phyloP scores from a whole-genome alignment of 2,888 invertebrate genomes.

The Drosophila kambysellisi region DNA sequence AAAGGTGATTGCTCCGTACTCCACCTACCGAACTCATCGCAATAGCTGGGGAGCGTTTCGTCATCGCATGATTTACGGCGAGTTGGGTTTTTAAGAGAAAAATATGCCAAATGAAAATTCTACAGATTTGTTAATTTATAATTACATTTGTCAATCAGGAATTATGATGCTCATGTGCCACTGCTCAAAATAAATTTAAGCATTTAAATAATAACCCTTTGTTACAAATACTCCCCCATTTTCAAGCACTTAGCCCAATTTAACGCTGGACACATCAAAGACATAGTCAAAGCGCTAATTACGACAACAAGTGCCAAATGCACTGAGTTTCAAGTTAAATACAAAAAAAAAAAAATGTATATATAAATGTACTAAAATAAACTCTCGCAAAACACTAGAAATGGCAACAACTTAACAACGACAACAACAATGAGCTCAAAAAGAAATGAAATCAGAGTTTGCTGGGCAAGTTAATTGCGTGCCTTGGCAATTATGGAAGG shows the following conservation, averaged over 20 bases:
- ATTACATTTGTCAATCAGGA: not conserved
- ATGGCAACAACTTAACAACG: slow-evolving; percentile 56
- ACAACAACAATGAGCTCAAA: slow-evolving; percentile 45
- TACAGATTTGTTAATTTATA: not conserved
- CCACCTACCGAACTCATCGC: slow-evolving; percentile 54
- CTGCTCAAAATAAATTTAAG: slow-evolving; percentile 52
- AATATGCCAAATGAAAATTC: not conserved
- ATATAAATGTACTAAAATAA: slow-evolving; percentile 62
- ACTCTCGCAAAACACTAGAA: slow-evolving; percentile 62
- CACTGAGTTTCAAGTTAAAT: slow-evolving; percentile 21
- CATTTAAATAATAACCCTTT: slow-evolving; percentile 56
- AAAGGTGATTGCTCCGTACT: slow-evolving; percentile 64
- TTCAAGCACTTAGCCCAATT: slow-evolving; percentile 63
- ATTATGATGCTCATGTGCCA: not conserved
- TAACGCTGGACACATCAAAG: slow-evolving; percentile 64
- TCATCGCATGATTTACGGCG: slow-evolving; percentile 61
- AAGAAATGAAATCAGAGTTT: slow-evolving; percentile 54
- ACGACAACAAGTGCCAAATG: slow-evolving; percentile 57
- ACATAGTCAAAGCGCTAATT: slow-evolving; percentile 59
- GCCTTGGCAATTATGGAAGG: slow-evolving; percentile 18
- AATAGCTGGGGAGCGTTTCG: slow-evolving; percentile 66
- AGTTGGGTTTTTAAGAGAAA: slow-evolving; percentile 30
- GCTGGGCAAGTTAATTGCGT: slow-evolving; percentile 72
- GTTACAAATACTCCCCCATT: slow-evolving; percentile 1
- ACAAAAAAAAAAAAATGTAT: not conserved